Evolutionary conservation across 2,888 invertebrate genomes (phyloP), one percentile per base, ranked within the genome.

Genomic region (Nomada goodeniana): DNA sequence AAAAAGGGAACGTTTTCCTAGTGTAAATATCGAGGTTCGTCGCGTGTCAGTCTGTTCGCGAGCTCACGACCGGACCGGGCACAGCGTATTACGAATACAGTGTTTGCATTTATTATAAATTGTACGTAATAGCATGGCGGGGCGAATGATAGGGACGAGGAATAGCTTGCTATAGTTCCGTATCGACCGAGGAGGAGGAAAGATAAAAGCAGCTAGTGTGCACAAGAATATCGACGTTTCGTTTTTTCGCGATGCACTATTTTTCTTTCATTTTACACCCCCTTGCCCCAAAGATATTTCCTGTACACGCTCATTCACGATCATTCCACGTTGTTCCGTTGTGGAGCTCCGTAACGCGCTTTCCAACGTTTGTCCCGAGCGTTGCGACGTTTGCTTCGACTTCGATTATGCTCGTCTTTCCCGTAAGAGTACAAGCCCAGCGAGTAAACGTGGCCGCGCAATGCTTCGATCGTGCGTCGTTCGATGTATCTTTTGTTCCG

Each of bases 61-160:
- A 76, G 55, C 50, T 68, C 69, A 64, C 76, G 59, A 73, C 61
- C 82, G 84, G 55, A 75, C 59, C 82, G 84, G 68, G 65, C 80
- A 78, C 85, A 88, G 83, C 82, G 76, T 86, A 86, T 87, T 85
- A 86, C 80, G 84, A 83, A 88, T 87, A 89, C 88, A 89, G 91
- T 89, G 90, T 90, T 91, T 88, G 90, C 91, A 91, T 91, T 91
- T 91, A 91, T 91, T 89, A 91, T 88, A 89, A 91, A 91, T 90
- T 91, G 85, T 91, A 90, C 89, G 89, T 90, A 89, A 87, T 89
- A 74, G 82, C 73, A 70, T 42, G 82, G 75, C 67, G 76, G 57
- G 78, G 57, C 57, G 60, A 70, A 76, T 59, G 73, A 74, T 82
- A 75, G 77, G 74, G 73, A 80, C 85, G 75, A 76, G 50, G 60